Evolutionary conservation across 2,888 invertebrate genomes (phyloP).

Genomic region (Dysmachus trigonus): DNA sequence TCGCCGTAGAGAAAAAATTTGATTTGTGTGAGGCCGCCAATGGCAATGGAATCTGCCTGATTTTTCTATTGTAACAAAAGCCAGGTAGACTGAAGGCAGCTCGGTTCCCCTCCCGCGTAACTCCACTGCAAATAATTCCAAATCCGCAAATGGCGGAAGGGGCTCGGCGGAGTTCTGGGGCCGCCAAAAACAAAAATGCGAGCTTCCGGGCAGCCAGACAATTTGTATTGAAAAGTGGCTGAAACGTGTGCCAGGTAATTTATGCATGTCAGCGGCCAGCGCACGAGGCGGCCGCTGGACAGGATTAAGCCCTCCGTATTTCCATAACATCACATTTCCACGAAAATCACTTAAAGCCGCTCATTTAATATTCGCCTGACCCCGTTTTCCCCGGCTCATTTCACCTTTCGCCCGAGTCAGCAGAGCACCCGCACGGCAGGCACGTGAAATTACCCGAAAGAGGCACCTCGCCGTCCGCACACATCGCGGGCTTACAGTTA

Average conservation of each 20-base stretch:
- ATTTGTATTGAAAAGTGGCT: not conserved
- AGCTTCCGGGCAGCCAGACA: not conserved
- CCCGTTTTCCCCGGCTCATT: slow-evolving; percentile 15
- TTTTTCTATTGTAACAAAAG: not conserved
- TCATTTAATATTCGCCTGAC: slow-evolving; percentile 22
- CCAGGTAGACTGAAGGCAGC: not conserved
- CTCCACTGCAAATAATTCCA: not conserved
- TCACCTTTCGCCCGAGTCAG: slow-evolving; percentile 8
- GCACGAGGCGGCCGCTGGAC: not conserved
- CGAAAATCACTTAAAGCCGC: slow-evolving; percentile 23
- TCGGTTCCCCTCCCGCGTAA: not conserved
- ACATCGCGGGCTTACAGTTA: not conserved
- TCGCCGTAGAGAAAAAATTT: not conserved
- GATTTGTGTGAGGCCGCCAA: not conserved
- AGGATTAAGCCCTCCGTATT: slow-evolving; percentile 3
- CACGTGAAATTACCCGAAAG: slow-evolving; percentile 7
- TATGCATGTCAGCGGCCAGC: not conserved
- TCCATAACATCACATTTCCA: slow-evolving; percentile 23
- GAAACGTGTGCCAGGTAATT: not conserved
- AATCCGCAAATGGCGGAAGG: not conserved
- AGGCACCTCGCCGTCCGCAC: not conserved
- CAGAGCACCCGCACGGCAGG: not conserved
- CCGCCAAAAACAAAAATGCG: not conserved
- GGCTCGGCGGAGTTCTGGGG: not conserved
- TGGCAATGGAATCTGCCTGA: not conserved